Base-by-base conservation (phyloP, 2,113 vertebrate genomes). In the Zootoca vivipara region DNA sequence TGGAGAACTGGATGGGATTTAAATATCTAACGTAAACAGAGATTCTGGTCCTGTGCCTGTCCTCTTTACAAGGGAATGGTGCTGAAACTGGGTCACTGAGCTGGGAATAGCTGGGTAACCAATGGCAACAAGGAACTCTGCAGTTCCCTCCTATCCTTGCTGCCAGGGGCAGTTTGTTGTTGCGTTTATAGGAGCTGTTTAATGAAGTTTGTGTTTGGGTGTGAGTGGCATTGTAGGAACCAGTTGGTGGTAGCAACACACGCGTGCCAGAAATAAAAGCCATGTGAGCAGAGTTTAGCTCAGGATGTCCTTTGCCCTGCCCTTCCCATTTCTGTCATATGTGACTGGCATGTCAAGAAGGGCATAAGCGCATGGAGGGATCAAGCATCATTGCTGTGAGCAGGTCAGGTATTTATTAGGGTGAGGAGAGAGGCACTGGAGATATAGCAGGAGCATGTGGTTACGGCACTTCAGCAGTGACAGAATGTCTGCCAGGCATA, bases 91-190 rank as follows among this genome's bases (percentile, higher is more conserved):
- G 93, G 92, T 92, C 89, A 91, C 42, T 56, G 83, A 70, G 78
- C 90, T 89, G 92, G 87, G 84, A 92, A 90, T 88, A 85, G 90
- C 85, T 82, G 30, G 67, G 92, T 90, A 89, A 89, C 91, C 88
- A 77, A 82, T 90, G 78, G 92, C 93, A 91, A 90, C 92, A 26
- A 87, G 88, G 87, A 90, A 88, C 87, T 75, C 40, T 24, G 73
- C 40, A 16, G 52, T 70, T 12, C 5, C 73, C 70, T 78, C 42
- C 65, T 79, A 83, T 87, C 85, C 87, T 15, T 20, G 82, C 77
- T 85, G 89, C 87, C 78, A 75, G 42, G 79, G 73, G 62, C 46
- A 26, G 64, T 42, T 89, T 74, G n/a, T 83, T 88, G 24, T 83
- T 78, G 82, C 24, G 33, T 70, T 90, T 58, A 58, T n/a, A 20